phyloP scores from a whole-genome alignment of 2,113 vertebrate species.

The Festucalex cinctus region DNA sequence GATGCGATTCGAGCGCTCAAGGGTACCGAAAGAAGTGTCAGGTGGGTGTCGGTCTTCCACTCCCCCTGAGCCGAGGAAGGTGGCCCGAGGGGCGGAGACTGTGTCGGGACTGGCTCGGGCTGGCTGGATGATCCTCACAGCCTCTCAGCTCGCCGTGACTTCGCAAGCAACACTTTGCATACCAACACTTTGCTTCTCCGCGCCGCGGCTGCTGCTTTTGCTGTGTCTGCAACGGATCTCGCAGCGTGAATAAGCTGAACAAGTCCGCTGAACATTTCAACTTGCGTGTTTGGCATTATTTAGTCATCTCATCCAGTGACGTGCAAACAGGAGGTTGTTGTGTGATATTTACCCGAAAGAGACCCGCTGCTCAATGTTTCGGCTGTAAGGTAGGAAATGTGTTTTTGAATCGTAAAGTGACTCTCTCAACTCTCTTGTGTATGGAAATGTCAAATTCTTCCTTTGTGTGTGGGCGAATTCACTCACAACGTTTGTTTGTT shows the following conservation, averaged over 20 bases:
- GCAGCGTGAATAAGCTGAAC: slow-evolving; percentile 42
- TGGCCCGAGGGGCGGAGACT: not conserved
- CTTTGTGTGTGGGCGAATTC: not conserved
- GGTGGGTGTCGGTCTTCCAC: not conserved
- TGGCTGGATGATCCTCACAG: slow-evolving; percentile 25
- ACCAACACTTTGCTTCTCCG: slow-evolving; percentile 27
- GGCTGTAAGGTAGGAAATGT: slow-evolving; percentile 57
- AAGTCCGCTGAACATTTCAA: not conserved
- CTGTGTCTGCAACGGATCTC: slow-evolving; percentile 37
- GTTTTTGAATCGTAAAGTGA: not conserved
- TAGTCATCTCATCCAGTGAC: not conserved
- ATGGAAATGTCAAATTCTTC: not conserved
- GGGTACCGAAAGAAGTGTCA: not conserved
- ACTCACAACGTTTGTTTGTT: not conserved
- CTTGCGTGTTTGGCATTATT: not conserved
- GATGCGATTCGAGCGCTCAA: not conserved
- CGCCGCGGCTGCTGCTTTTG: slow-evolving; percentile 19
- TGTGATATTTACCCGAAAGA: slow-evolving; percentile 26
- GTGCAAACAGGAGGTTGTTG: not conserved
- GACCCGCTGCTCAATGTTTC: slow-evolving; percentile 27
- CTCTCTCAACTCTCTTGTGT: slow-evolving; percentile 5
- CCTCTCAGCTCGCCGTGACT: slow-evolving; percentile 39
- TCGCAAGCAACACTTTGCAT: slow-evolving; percentile 55
- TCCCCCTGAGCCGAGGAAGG: not conserved
- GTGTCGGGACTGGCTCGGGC: slow-evolving; percentile 25